These are phyloP conservation scores for Hyaena hyaena DNA, from an alignment of 2,113 vertebrate genomes.

Conservation along the genomic window DNA sequence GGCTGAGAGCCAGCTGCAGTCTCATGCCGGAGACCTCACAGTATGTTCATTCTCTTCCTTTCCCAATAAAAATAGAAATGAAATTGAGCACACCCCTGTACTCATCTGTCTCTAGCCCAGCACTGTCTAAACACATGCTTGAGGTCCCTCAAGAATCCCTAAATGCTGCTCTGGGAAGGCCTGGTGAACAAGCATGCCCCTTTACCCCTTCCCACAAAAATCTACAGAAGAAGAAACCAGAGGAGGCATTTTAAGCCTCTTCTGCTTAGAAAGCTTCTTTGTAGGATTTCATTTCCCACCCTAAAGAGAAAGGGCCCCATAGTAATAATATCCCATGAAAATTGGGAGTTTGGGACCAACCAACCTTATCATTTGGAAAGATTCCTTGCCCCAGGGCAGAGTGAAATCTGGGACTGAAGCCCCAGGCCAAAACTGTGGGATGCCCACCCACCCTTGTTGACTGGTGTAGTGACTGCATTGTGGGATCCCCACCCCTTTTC, in stretches of 20 bases:
- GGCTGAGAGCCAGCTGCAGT: conserved; percentile 83
- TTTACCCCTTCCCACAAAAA: neutral
- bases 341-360: neutral
- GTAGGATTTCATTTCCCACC: neutral
- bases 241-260: neutral
- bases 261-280: neutral
- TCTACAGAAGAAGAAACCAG: neutral
- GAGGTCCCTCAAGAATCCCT: neutral
- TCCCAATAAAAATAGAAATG: neutral
- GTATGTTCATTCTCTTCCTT: conserved; percentile 79
- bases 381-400: neutral
- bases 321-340: neutral
- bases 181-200: neutral
- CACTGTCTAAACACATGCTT: neutral
- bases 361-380: neutral
- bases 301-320: neutral
- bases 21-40: conserved; percentile 83
- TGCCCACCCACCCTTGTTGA: neutral
- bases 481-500: neutral
- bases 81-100: neutral
- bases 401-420: neutral
- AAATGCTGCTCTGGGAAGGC: neutral
- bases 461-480: too few relatives aligned
- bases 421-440: neutral
- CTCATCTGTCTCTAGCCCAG: neutral